Evolutionary conservation across 2,797 vertebrate genomes (phyloP), one percentile per base, ranked within the genome.

Genomic region (Accipiter superciliosus): DNA sequence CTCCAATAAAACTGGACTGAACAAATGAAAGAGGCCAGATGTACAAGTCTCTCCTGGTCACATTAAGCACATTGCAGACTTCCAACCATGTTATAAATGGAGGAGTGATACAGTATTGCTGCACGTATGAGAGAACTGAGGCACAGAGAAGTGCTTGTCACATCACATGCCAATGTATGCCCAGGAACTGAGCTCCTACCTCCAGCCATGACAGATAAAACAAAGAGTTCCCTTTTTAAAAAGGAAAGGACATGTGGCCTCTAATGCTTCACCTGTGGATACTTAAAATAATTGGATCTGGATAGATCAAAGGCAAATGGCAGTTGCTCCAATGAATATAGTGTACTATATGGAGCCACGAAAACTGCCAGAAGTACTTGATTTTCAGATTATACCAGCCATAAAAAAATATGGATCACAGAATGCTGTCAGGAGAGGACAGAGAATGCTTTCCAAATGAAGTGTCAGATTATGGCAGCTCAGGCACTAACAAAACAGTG

Each of bases 331-430:
- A 85, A 93, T 82, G 76, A 93, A 86, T 65, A 78, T 6, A 83
- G 39, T 40, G 29, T 55, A 66, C 91, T 84, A 66, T 26, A 72
- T 33, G 39, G 61, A 89, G 67, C 78, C 65, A 91, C 24, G 1
- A 71, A 90, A 93, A n/a, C 83, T 80, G 94, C 81, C 94, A 96
- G 20, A 83, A 91, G 82, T 73, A 92, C 93, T 95, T 89, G 72
- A 94, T 95, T 96, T 94, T 92, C 79, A 86, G 91, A 94, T 96
- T 93, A 94, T 72, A 93, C 61, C 79, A 95, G 79, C 87, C 5
- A 1, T 95, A 94, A 96, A 96, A 94, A 96, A 86, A 91, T 76
- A 95, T 21, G 82, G 90, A 80, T 79, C 82, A 79, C 47, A 84
- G 76, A 95, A 57, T 12, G 39, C 76, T 63, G 74, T 92, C 83